phyloP scores from a whole-genome alignment of 2,888 invertebrate species.

The Stenodema calcarata region DNA sequence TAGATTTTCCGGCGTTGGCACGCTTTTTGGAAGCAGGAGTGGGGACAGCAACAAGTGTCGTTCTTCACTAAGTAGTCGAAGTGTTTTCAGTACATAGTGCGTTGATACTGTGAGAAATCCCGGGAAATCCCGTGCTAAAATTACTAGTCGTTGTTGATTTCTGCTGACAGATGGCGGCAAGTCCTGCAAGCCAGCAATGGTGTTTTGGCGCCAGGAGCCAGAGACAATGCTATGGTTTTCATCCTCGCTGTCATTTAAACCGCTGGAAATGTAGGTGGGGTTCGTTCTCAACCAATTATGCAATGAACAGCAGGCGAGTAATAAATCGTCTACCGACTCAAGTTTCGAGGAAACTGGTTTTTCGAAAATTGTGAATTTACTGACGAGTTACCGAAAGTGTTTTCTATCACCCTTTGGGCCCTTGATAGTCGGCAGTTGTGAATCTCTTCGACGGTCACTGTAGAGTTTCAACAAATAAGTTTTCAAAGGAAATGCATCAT shows the following conservation, averaged over 20 bases:
- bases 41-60: too few relatives aligned
- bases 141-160: conserved; percentile 20
- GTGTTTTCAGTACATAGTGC: too few relatives aligned
- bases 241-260: conserved; percentile 38
- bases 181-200: conserved; percentile 16
- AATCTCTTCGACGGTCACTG: too few relatives aligned
- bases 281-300: conserved; percentile 46
- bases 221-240: conserved; percentile 15
- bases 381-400: conserved; percentile 40
- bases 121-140: too few relatives aligned
- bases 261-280: conserved; percentile 22
- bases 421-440: conserved; percentile 44
- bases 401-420: conserved; percentile 36
- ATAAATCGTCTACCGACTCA: conserved; percentile 30
- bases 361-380: conserved; percentile 47
- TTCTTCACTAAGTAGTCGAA: too few relatives aligned
- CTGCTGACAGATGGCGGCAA: conserved; percentile 19
- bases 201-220: conserved; percentile 33
- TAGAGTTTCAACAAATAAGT: conserved; percentile 39
- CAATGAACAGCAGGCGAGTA: conserved; percentile 37
- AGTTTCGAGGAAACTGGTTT: conserved; percentile 34
- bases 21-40: too few relatives aligned
- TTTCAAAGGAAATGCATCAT: conserved; percentile 51
- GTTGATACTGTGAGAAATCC: too few relatives aligned
- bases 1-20: too few relatives aligned